phyloP scores from a whole-genome alignment of 30 jellyfish, hydroid and myxozoan species.

The Aurelia coerulea region DNA sequence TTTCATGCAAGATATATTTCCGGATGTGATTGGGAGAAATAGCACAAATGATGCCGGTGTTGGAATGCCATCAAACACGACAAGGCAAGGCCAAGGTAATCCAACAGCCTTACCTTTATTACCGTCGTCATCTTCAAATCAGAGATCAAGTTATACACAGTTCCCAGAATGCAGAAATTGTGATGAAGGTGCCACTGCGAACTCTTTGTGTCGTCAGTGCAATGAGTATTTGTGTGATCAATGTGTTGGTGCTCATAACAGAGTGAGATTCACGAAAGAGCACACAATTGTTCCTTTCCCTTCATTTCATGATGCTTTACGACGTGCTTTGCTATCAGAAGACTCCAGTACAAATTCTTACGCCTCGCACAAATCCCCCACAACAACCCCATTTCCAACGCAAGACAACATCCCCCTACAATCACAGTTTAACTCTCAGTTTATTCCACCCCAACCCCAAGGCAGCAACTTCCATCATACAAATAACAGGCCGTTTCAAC shows the following conservation, averaged over 20 bases:
- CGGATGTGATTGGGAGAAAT: slow-evolving; percentile 91
- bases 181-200: slow-evolving; percentile 90
- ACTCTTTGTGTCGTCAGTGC: slow-evolving; percentile 90
- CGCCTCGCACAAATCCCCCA: slow-evolving; percentile 31
- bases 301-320: slow-evolving; percentile 72
- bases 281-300: slow-evolving; percentile 82
- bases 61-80: slow-evolving; percentile 34
- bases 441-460: slow-evolving; percentile 26
- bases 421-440: slow-evolving; percentile 36
- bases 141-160: slow-evolving; percentile 52
- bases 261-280: slow-evolving; percentile 88
- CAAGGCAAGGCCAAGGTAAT: slow-evolving; percentile 11
- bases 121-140: slow-evolving; percentile 25
- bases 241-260: slow-evolving; percentile 93
- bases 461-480: slow-evolving; percentile 5
- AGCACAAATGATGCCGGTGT: slow-evolving; percentile 48
- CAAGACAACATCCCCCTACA: slow-evolving; percentile 25
- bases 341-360: slow-evolving; percentile 21
- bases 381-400: slow-evolving; percentile 32
- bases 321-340: slow-evolving; percentile 63
- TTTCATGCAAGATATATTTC: slow-evolving; percentile 90
- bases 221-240: slow-evolving; percentile 91
- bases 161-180: slow-evolving; percentile 86
- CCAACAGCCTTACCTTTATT: slow-evolving; percentile 33
- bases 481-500: slow-evolving; percentile 39